These are phyloP conservation scores for Zoroaster sp. DNA, from an alignment of 53 echinoderm and acorn worm species.

Conservation along the genomic window DNA sequence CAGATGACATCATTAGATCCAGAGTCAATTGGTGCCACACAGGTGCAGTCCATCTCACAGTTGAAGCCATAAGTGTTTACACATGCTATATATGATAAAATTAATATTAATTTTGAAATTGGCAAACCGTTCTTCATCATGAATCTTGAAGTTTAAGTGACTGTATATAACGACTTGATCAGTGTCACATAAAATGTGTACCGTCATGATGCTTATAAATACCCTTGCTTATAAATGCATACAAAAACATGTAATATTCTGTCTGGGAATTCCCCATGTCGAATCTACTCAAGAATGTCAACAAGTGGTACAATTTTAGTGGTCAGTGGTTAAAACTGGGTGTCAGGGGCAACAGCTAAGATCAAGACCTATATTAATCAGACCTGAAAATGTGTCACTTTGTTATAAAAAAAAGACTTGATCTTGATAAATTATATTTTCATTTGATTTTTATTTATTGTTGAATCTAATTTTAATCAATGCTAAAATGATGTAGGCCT, in stretches of 20 bases:
- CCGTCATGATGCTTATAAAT: neutral
- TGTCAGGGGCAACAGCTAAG: too few relatives aligned
- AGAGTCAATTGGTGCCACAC: neutral
- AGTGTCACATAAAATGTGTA: neutral
- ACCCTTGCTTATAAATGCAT: neutral
- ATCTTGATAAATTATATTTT: neutral
- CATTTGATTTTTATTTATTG: neutral
- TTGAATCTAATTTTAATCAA: neutral
- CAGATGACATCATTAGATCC: slow-evolving; percentile 8
- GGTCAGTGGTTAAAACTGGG: too few relatives aligned
- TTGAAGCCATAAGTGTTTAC: neutral
- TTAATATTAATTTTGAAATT: neutral
- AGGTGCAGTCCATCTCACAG: neutral
- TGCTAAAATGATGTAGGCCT: neutral
- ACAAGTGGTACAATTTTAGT: too few relatives aligned
- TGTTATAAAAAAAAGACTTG: neutral
- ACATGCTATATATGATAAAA: neutral
- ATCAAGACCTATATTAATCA: too few relatives aligned
- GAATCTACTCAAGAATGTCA: too few relatives aligned
- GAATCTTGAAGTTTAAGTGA: neutral
- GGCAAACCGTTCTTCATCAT: neutral
- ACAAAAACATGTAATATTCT: too few relatives aligned
- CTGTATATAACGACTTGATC: neutral
- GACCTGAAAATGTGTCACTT: too few relatives aligned
- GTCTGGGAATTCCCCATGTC: too few relatives aligned